A percentile compares a stretch with the other conserved stretches of the same genome.
phyloP scores from a whole-genome alignment of 2,888 invertebrate genomes.

The Ectemnius continuus region DNA sequence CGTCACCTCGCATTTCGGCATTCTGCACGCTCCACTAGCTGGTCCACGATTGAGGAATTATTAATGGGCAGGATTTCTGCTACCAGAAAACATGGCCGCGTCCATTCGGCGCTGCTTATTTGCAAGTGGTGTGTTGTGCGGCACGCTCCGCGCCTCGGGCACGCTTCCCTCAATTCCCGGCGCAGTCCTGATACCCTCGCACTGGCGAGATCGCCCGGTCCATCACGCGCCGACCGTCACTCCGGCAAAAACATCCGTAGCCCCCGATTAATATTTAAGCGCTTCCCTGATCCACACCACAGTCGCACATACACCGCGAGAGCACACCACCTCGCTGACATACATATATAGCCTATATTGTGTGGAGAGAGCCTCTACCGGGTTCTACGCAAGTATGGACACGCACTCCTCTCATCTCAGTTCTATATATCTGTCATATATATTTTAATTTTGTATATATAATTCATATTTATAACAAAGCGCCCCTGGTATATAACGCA shows the following conservation, averaged over 20 bases:
- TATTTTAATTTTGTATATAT: too few relatives aligned
- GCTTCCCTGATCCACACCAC: conserved; percentile 29
- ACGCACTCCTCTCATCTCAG: too few relatives aligned
- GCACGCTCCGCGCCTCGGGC: conserved; percentile 48
- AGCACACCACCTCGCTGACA: conserved; percentile 64
- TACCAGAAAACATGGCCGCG: conserved; percentile 77
- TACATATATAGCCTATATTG: conserved; percentile 43
- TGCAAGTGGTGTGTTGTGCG: conserved; percentile 40
- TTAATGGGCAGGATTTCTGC: conserved; percentile 74
- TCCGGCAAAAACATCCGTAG: conserved; percentile 66
- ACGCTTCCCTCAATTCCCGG: conserved; percentile 57
- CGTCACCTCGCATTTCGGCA: conserved; percentile 98
- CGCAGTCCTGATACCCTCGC: conserved; percentile 45
- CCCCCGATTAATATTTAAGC: conserved; percentile 61
- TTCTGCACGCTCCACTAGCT: conserved; percentile 78
- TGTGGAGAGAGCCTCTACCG: too few relatives aligned
- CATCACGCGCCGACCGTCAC: conserved; percentile 62
- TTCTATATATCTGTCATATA: too few relatives aligned
- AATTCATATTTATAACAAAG: too few relatives aligned
- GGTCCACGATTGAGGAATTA: conserved; percentile 53
- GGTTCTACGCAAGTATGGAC: too few relatives aligned
- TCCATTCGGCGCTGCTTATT: conserved; percentile 68
- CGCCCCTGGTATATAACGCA: too few relatives aligned
- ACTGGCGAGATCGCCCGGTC: conserved; percentile 56
- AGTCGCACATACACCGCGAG: conserved; percentile 51